phyloP scores from a whole-genome alignment of 2,888 invertebrate genomes.

The Siphlonurus alternatus region DNA sequence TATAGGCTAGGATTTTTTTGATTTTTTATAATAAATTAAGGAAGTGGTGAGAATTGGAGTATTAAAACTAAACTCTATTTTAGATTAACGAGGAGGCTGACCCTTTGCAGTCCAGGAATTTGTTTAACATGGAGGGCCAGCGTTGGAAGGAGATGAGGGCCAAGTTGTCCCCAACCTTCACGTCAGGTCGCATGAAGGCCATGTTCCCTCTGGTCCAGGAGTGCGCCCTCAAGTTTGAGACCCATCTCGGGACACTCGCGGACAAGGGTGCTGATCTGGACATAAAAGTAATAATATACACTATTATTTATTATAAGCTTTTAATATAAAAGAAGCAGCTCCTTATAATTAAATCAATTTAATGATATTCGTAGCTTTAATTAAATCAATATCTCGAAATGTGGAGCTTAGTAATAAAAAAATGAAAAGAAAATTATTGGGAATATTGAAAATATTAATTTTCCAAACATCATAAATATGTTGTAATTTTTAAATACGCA shows the following conservation, averaged over 20 bases:
- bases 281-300: too few species aligned
- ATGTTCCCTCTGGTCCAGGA: slow-evolving; percentile 43
- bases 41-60: too few species aligned
- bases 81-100: neutral
- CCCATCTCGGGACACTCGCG: slow-evolving; percentile 23
- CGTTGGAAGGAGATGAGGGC: slow-evolving; percentile 44
- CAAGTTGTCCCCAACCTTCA: slow-evolving; percentile 47
- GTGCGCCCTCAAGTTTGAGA: slow-evolving; percentile 15
- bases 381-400: too few species aligned
- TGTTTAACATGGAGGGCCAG: slow-evolving; percentile 38
- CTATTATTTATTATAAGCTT: too few species aligned
- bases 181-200: slow-evolving; percentile 45
- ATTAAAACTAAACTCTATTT: slow-evolving; percentile 7
- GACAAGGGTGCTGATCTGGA: neutral
- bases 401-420: too few species aligned
- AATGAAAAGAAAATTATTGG: neutral
- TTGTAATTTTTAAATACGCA: neutral
- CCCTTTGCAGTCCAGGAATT: slow-evolving; percentile 25
- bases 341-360: too few species aligned
- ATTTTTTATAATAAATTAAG: too few species aligned
- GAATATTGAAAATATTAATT: too few species aligned
- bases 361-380: too few species aligned
- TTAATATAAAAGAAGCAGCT: too few species aligned
- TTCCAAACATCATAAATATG: too few species aligned
- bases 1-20: too few species aligned